Base-by-base conservation (phyloP, 2,888 invertebrate genomes). In the Aelia acuminata region DNA sequence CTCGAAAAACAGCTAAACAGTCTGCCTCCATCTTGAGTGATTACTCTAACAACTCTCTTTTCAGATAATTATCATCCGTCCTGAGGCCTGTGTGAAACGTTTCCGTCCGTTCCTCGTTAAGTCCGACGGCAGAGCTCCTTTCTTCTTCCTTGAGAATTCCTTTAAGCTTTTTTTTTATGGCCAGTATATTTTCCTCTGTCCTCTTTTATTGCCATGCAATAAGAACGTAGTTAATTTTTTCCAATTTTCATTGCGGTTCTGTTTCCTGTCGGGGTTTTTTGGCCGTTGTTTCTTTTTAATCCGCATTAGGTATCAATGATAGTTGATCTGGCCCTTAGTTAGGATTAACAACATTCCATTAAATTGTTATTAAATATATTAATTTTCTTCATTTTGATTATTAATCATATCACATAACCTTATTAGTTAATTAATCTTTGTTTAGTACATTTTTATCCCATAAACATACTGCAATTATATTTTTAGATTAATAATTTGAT, bases 91-190 rank as follows among this genome's bases (percentile, higher is more conserved):
- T 80, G 80, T 80, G 80, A 80, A 80, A 80, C 80, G 80, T 80
- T 80, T 80, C 80, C 80, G 80, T 80, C 80, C 80, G 80, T 80
- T 80, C 80, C 80, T 80, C 80, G 80, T 80, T 80, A 80, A 80
- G 80, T 47, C 13, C 43, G 80, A 80, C 80, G 80, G 43, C 11
- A 47, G 39, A 0, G 80, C 43, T 80, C 43, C 43, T 80, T 80
- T 47, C 80, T 80, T 80, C n/a, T 80, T 80, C 43, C 47, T 13
- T 39, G 43, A 80, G 80, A 80, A 80, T 80, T 80, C 80, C 80
- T 80, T 43, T 43, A 47, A 80, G 39, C 13, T n/a, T 10, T 43
- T 80, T 43, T 80, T 80, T 80, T 43, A 43, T 43, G 20, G 22
- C 80, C 80, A 3, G 22, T 70, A 70, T 70, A 70, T 35, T 18